Evolutionary conservation across 2,797 vertebrate species (phyloP), one percentile per base, ranked within the genome.

Genomic region (Urocyon cinereoargenteus): DNA sequence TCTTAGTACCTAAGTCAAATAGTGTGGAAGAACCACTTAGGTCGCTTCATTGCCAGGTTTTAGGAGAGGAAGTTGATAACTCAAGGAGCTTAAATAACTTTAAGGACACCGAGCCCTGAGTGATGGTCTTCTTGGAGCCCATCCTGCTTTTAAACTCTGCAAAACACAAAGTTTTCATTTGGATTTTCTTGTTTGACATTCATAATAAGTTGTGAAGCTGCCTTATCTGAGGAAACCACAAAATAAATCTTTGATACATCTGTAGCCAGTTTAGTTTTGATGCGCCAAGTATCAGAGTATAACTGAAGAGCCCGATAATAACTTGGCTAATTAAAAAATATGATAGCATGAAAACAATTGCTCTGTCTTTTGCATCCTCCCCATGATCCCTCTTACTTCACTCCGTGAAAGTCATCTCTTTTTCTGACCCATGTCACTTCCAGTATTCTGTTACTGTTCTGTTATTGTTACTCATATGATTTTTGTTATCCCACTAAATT

Each of bases 61-160:
- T 91, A 49, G 22, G 34, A 94, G 82, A 95, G 19, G 75, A 94
- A 85, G 55, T 86, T 36, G 51, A 36, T 86, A 59, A 59, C 24
- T 84, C 61, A 21, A 49, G 19, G 75, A 49, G n/a, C 59, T 70
- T 75, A 92, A 92, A 24, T 86, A 53, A 96, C 86, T 91, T 83
- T 85, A 91, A 88, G 64, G 51, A 78, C 45, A 59, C 40, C 64
- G 51, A 91, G 18, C 40, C 57, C 34, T 66, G 36, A 91, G 36
- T 93, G 26, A 61, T 57, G n/a, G 15, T 86, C 59, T 93, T 90
- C 64, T n/a, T 96, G 78, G 36, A 94, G 53, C 4, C 34, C 31
- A 26, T 89, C 87, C 11, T 26, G 16, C 92, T 68, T 97, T 88
- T 75, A 45, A 61, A 94, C 73, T 94, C 55, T 88, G n/a, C 53